A percentile compares a stretch with the other conserved stretches of the same genome.
These are phyloP conservation scores for Xylocampa areola DNA, from an alignment of 2,888 invertebrate genomes.

Conservation along the genomic window DNA sequence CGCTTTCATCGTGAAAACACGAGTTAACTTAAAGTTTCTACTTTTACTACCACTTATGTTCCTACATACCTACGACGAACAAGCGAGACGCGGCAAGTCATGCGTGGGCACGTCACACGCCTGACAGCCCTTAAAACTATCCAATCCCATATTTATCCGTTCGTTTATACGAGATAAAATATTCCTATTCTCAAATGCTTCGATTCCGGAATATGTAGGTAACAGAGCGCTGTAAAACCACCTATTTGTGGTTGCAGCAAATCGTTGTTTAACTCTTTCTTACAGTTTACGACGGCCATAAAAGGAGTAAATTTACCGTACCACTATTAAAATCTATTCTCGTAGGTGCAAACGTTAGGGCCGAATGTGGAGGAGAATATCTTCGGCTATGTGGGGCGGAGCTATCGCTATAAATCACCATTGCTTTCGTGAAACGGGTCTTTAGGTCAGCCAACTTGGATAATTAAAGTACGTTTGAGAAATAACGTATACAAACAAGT, in stretches of 20 bases:
- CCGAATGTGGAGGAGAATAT: slow-evolving; percentile 39
- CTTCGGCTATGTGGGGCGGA: slow-evolving; percentile 39
- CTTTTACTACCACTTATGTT: slow-evolving; percentile 28
- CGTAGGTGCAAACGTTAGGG: slow-evolving; percentile 56
- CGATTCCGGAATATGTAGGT: slow-evolving; percentile 32
- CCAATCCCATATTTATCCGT: slow-evolving; percentile 22
- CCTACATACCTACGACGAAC: slow-evolving; percentile 7
- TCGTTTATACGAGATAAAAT: slow-evolving; percentile 33
- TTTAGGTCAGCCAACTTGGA: slow-evolving; percentile 42
- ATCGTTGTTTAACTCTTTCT: slow-evolving; percentile 81
- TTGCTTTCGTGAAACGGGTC: slow-evolving; percentile 41
- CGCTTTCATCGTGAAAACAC: slow-evolving; percentile 24
- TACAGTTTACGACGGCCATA: slow-evolving; percentile 77
- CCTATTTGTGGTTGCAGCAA: slow-evolving; percentile 80
- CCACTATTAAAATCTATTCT: slow-evolving; percentile 77
- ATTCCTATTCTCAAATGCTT: slow-evolving; percentile 26
- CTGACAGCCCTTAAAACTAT: slow-evolving; percentile 21
- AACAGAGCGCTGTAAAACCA: slow-evolving; percentile 45
- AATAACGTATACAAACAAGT: slow-evolving; percentile 42
- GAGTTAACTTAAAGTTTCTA: slow-evolving; percentile 33
- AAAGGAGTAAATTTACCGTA: slow-evolving; percentile 78
- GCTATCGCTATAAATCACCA: slow-evolving; percentile 47
- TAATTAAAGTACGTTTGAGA: slow-evolving; percentile 49
- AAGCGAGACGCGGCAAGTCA: not conserved
- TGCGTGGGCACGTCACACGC: slow-evolving; percentile 22